Conservation (phyloP, 2,888 invertebrate species). For the Schizotus pectinicornis region DNA sequence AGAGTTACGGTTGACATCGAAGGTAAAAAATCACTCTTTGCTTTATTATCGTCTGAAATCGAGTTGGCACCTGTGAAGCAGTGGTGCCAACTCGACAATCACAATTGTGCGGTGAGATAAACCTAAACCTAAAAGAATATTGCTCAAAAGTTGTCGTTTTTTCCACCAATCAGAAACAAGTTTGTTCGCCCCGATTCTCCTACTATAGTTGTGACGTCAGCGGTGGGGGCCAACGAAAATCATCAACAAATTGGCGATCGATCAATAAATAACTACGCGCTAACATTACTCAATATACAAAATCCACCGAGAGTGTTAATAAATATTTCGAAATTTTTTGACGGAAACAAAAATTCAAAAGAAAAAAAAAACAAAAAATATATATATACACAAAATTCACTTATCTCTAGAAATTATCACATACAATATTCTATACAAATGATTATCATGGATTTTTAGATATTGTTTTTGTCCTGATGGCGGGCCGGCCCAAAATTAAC, state of each 20-base stretch:
- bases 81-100: conserved; percentile 30
- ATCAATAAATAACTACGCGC: neutral
- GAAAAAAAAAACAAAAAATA: conserved; percentile 35
- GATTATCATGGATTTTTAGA: conserved; percentile 28
- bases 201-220: conserved; percentile 3
- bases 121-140: conserved; percentile 33
- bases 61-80: conserved; percentile 34
- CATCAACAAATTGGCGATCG: neutral
- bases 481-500: neutral
- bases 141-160: conserved; percentile 25
- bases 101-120: conserved; percentile 34
- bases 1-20: too few relatives aligned
- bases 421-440: conserved; percentile 34
- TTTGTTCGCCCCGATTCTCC: too few relatives aligned
- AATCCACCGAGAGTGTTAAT: conserved; percentile 8
- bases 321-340: conserved; percentile 13
- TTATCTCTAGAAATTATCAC: conserved; percentile 43
- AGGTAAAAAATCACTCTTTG: conserved; percentile 44
- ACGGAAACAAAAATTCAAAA: conserved; percentile 24
- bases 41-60: conserved; percentile 35
- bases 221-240: neutral
- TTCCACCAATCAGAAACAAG: too few relatives aligned
- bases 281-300: conserved; percentile 3
- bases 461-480: conserved; percentile 18
- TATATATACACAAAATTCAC: conserved; percentile 33